Evolutionary conservation across 2,888 invertebrate species (phyloP), one percentile per base, ranked within the genome.

Genomic region (Nezara viridula): DNA sequence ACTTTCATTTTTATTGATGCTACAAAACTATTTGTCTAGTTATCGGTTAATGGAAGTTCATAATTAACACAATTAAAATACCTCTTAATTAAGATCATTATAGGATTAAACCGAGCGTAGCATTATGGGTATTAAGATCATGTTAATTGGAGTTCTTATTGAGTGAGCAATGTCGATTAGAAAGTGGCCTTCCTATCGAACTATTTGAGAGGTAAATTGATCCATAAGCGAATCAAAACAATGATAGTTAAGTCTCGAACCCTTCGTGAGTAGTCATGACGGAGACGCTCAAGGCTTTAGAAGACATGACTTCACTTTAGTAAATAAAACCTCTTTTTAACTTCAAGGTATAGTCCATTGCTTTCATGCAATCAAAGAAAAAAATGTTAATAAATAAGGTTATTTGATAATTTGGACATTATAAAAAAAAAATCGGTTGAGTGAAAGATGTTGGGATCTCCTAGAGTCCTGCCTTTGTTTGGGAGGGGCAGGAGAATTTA

Each of bases 31-130:
- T 60, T 27, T 16, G 27, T 27, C 27, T 27, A 60, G 2, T 55
- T 60, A 27, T 60, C 27, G 55, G 2, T 60, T 27, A 14, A 27
- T 60, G 27, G 27, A 16, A 60, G n/a, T 32, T 32, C 6, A 27
- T 60, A 60, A 60, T 60, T 60, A 60, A 60, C 27, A 16, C 60
- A 27, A 60, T 60, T 60, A 60, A 60, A 60, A 60, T 60, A 60
- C 60, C 10, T 60, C 7, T 60, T 10, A 32, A 60, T 60, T 60
- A 60, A 16, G n/a, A 27, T 60, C 12, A 16, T 60, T 60, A 60
- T 16, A 16, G 14, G 0, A 27, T 60, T 60, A 27, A 60, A 60
- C 60, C 27, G 27, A 60, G 60, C 60, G 60, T 9, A 32, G 14
- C 10, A 60, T 60, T 60, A 60, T 27, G 10, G 9, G 27, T 27